Percentiles rank a stretch among this genome's conserved stretches.
These are phyloP conservation scores for Aurelia coerulea DNA, from an alignment of 30 jellyfish, hydroid and myxozoan genomes.

Conservation along the genomic window DNA sequence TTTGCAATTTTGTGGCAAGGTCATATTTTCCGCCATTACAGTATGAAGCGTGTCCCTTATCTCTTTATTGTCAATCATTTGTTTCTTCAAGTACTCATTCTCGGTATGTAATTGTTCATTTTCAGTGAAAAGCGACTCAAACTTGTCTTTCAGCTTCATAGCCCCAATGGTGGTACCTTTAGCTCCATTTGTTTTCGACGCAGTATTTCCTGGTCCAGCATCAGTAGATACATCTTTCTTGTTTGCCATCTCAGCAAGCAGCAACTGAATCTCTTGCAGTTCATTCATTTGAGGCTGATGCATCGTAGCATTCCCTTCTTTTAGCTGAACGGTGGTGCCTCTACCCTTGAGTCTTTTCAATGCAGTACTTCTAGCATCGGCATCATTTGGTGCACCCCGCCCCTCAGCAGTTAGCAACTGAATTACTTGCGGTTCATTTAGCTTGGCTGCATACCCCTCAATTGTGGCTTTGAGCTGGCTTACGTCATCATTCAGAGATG, in stretches of 20 bases:
- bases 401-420: neutral
- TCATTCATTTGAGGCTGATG: neutral
- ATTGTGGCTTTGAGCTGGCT: neutral
- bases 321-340: neutral
- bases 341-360: neutral
- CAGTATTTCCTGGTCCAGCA: neutral
- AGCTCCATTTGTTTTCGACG: neutral
- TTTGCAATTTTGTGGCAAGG: too few species aligned
- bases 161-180: neutral
- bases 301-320: neutral
- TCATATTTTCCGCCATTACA: neutral
- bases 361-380: neutral
- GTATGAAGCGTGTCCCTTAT: conserved; percentile 5
- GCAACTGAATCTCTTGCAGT: neutral
- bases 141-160: neutral
- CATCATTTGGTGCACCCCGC: too few species aligned
- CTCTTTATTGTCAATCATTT: neutral
- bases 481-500: neutral
- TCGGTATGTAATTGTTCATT: conserved; percentile 5
- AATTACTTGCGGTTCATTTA: neutral
- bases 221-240: too few species aligned
- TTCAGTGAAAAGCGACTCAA: neutral
- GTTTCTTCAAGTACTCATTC: neutral
- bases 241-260: neutral
- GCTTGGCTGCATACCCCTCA: neutral